Evolutionary conservation across 2,888 invertebrate genomes (phyloP).

Genomic region (Trissolcus japonicus): DNA sequence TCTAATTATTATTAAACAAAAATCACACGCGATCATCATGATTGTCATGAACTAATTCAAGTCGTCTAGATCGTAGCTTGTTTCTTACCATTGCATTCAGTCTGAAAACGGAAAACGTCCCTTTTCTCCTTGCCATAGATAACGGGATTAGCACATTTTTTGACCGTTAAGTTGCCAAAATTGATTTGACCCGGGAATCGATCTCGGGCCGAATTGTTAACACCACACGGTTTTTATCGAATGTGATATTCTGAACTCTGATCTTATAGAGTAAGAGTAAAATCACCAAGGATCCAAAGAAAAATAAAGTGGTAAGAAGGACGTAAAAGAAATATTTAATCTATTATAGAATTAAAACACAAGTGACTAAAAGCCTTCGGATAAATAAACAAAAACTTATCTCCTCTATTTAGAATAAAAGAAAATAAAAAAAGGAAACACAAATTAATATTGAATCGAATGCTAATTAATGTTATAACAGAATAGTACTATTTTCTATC

Average conservation of each 20-base stretch:
- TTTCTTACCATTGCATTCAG: conserved; percentile 34
- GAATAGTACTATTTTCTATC: conserved; percentile 56
- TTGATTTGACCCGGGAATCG: conserved; percentile 41
- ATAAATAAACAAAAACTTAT: conserved; percentile 50
- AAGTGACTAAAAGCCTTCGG: conserved; percentile 52
- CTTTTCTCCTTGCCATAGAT: conserved; percentile 27
- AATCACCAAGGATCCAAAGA: conserved; percentile 31
- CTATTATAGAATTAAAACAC: conserved; percentile 34
- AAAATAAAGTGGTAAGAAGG: conserved; percentile 28
- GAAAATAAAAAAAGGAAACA: conserved; percentile 11
- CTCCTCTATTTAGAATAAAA: conserved; percentile 28
- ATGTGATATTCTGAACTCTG: conserved; percentile 54
- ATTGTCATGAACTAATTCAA: conserved; percentile 18
- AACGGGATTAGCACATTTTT: conserved; percentile 23
- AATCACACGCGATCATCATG: conserved; percentile 25
- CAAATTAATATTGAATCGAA: conserved; percentile 17
- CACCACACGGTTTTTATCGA: conserved; percentile 53
- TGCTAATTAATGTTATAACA: conserved; percentile 49
- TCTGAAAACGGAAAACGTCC: conserved; percentile 25
- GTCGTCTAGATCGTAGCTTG: conserved; percentile 27
- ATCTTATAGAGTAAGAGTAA: conserved; percentile 29
- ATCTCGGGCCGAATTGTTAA: conserved; percentile 45
- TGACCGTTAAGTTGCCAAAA: conserved; percentile 50
- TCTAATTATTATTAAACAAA: no score
- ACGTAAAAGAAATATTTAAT: conserved; percentile 39